A percentile compares a stretch with the other conserved stretches of the same genome.
Evolutionary conservation across 2,113 vertebrate species (phyloP).

Genomic region (Dermatemys mawii): DNA sequence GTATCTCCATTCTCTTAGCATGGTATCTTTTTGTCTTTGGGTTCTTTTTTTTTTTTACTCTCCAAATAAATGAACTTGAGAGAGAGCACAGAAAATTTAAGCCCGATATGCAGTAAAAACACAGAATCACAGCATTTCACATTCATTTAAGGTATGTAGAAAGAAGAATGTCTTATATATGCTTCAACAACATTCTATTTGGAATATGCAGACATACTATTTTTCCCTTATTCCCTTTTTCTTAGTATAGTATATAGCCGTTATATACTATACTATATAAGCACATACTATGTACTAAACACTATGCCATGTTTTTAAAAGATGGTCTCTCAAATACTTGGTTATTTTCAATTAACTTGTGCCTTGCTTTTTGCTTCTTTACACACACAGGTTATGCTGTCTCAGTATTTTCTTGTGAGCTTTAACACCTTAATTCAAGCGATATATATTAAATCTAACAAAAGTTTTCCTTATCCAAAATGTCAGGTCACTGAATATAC

Average conservation of each 20-base stretch:
- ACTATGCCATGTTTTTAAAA: too few species aligned
- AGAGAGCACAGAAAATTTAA: background rate
- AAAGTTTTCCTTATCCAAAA: background rate
- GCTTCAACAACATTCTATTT: background rate
- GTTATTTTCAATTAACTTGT: background rate
- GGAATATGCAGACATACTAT: background rate
- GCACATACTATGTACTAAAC: too few species aligned
- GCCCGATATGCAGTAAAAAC: background rate
- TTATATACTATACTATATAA: too few species aligned
- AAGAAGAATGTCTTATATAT: background rate
- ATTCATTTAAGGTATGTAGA: background rate
- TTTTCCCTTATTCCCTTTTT: background rate
- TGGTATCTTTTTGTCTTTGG: background rate
- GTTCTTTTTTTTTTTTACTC: background rate
- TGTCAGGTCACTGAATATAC: background rate
- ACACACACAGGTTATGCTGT: too few species aligned
- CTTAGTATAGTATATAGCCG: background rate
- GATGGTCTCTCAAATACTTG: background rate
- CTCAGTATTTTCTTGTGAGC: background rate
- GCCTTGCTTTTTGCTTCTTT: background rate
- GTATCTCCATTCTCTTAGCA: background rate
- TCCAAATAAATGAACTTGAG: background rate
- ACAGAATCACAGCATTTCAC: background rate
- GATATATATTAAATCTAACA: background rate
- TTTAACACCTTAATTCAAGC: background rate